Base-by-base conservation (phyloP, 2,113 vertebrate species). In the Platanista minor region DNA sequence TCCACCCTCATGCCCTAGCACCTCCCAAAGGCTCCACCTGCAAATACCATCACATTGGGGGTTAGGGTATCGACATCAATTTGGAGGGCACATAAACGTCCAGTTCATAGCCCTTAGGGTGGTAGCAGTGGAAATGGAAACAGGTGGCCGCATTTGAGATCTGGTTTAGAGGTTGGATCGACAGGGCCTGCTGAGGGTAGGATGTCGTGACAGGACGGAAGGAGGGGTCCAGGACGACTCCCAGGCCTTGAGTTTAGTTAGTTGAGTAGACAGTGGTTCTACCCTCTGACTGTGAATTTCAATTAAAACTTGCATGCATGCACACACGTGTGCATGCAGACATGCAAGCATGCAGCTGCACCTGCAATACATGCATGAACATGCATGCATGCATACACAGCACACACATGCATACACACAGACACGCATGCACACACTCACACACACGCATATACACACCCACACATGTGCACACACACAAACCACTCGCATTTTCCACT, bases 341-440 rank as follows among this genome's bases (percentile, higher is more conserved):
- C 39, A 36, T 62, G 13, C 31, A 72, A 9, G 21, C 43, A 67
- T 0, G 0, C 27, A 43, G 33, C 7, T 27, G 41, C 41, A 23
- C 41, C 11, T 25, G 25, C 6, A 52, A 31, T 18, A 18, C 8
- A 17, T 8, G 13, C 10, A 25, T 8, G 21, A 41, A 29, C 71
- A 3, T 33, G 23, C 43, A 14, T 18, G 20, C 13, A 39, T n/a
- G 17, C 11, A 46, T 1, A 10, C 17, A 21, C 0, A 39, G 11
- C 6, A 6, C 15, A 10, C 33, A 21, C n/a, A 69, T 33, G 27
- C 75, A n/a, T 52, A 41, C 20, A 4, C 9, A 49, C 61, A 29
- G 36, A 21, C 15, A 21, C 8, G 6, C 57, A 54, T 17, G 3
- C 36, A 39, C n/a, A 52, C 64, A 74, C 8, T 18, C 1, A 0